Conservation (phyloP, 2,797 vertebrate species). For the Coluber constrictor region DNA sequence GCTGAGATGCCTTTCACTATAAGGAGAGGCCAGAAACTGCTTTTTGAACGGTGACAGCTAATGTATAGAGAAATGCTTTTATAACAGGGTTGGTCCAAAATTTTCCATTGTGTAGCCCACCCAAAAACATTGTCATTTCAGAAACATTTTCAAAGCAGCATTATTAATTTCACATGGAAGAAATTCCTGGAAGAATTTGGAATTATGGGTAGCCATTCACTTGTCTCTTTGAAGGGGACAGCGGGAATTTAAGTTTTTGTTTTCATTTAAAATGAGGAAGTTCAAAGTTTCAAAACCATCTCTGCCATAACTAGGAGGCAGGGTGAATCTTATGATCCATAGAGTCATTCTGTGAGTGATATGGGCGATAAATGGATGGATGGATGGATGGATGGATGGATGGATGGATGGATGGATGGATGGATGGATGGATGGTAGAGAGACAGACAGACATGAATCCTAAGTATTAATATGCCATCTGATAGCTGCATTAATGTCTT, state of each 20-base stretch:
- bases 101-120: too few species aligned
- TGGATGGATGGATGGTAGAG: too few species aligned
- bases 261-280: not conserved
- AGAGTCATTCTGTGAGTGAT: not conserved
- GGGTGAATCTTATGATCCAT: not conserved
- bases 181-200: not conserved
- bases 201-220: not conserved
- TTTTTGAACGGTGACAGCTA: not conserved
- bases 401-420: too few species aligned
- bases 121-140: not conserved
- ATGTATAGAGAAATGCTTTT: not conserved
- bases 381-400: not conserved
- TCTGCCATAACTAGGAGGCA: not conserved
- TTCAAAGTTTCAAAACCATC: not conserved
- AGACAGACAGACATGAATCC: not conserved
- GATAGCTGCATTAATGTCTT: not conserved
- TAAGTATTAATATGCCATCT: not conserved
- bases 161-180: not conserved
- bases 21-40: not conserved
- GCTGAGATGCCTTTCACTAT: not conserved
- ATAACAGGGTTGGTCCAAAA: not conserved
- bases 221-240: not conserved
- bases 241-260: not conserved
- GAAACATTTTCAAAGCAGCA: not conserved
- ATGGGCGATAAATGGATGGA: not conserved